Percentiles rank a stretch among this genome's conserved stretches.
Conservation (phyloP, 2,797 vertebrate genomes). For the Melopsittacus undulatus region DNA sequence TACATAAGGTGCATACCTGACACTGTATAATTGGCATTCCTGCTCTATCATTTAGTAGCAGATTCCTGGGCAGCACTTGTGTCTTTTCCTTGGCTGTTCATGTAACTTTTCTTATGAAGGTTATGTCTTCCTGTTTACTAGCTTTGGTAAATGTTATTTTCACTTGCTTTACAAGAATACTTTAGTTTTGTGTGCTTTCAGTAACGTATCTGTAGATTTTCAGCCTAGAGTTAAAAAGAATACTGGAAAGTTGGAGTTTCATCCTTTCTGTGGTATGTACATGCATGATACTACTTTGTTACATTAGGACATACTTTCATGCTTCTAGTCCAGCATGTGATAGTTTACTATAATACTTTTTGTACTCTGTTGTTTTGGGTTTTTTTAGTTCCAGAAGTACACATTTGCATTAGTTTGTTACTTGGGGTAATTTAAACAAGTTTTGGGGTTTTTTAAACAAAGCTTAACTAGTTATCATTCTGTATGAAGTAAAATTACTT, state of each 20-base stretch:
- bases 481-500: background rate
- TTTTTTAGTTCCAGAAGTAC: background rate
- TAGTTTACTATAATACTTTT: background rate
- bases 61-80: background rate
- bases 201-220: background rate
- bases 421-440: background rate
- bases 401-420: background rate
- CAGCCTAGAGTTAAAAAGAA: background rate
- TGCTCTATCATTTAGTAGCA: background rate
- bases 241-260: background rate
- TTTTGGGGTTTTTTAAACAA: background rate
- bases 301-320: background rate
- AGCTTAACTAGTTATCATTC: too few species aligned
- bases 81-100: background rate
- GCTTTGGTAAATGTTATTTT: background rate
- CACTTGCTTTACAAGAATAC: background rate
- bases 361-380: background rate
- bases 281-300: background rate
- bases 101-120: background rate
- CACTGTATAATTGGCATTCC: background rate
- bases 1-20: background rate
- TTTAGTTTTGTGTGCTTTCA: background rate
- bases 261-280: background rate
- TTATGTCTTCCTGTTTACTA: background rate
- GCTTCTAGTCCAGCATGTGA: background rate